phyloP scores from a whole-genome alignment of 2,113 vertebrate species.

The Pluvianellus socialis region DNA sequence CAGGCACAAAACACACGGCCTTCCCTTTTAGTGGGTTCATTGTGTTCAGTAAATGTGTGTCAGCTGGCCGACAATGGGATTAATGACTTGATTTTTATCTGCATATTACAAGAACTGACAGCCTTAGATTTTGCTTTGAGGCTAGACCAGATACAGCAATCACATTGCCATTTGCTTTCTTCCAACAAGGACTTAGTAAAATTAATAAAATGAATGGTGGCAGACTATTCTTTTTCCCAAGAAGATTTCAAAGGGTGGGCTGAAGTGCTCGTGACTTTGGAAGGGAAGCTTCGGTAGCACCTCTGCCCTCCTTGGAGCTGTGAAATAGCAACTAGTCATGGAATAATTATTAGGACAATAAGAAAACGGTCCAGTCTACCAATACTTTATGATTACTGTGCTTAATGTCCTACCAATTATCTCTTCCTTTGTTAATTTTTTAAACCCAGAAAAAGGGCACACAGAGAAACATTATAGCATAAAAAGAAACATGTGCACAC shows the following conservation, averaged over 20 bases:
- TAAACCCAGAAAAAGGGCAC: background rate
- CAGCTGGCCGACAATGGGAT: background rate
- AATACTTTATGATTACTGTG: slow-evolving; percentile 14
- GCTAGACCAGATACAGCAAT: background rate
- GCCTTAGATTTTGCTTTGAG: background rate
- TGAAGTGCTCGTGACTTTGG: background rate
- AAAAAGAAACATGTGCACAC: slow-evolving; percentile 38
- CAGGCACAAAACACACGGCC: background rate
- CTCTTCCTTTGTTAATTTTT: slow-evolving; percentile 33
- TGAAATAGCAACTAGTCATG: background rate
- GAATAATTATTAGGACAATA: slow-evolving; percentile 31
- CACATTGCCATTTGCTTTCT: background rate
- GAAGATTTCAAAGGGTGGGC: background rate
- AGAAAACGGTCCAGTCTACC: background rate
- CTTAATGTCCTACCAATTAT: slow-evolving; percentile 43
- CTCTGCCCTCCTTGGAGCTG: background rate
- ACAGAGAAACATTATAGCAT: background rate
- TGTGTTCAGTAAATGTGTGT: background rate
- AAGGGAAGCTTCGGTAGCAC: background rate
- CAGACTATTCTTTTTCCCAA: background rate
- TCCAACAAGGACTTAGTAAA: background rate
- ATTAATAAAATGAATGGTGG: background rate
- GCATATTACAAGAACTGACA: background rate
- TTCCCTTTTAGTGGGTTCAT: background rate
- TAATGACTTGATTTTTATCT: slow-evolving; percentile 38